Evolutionary conservation across 2,888 invertebrate species (phyloP), one percentile per base, ranked within the genome.

Genomic region (Drosophila algonquin): DNA sequence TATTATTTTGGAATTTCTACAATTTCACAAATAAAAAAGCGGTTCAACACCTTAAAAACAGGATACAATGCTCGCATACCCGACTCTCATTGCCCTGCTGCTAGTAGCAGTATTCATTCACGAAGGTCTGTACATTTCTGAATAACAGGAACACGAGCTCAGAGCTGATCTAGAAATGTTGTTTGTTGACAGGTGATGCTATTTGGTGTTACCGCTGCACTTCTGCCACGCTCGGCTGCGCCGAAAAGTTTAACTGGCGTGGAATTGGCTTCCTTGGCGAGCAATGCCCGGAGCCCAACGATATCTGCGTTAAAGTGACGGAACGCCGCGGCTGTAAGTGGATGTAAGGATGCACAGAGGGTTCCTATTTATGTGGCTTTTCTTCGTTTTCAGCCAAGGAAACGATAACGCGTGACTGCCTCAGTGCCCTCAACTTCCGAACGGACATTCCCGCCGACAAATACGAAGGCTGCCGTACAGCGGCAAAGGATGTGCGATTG

Each of bases 181-280:
- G 61, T 48, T 64, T 47, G 1, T 52, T 46, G 6, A 47, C 63
- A 95, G 95, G 94, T 80, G 90, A 93, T 53, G 94, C 95, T 46
- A 93, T 97, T 87, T 97, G 97, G 95, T 98, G 98, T 91, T 98
- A 98, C 89, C 95, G 96, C 90, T 98, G 98, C 90, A 96, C 96
- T 18, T 95, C 97, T 8, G 97, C 97, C 8, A 96, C 96, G 57
- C 98, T 98, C 21, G 98, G 98, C 2, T 98, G 98, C 92, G 95
- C 95, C 18, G 95, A 95, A 46, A 95, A 95, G 1, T 96, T 98
- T 79, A 97, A 97, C 90, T 98, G 97, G 97, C 93, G 95, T 62
- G 94, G 94, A 1, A 92, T 94, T 24, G 94, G 94, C 0, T 95
- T 95, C 86, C 94, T 97, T 92, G 96, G 97, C 9, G 95, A 95